A percentile compares a stretch with the other conserved stretches of the same genome.
phyloP scores from a whole-genome alignment of 35 echinoderm and acorn worm genomes.

The Hemicentrotus pulcherrimus region DNA sequence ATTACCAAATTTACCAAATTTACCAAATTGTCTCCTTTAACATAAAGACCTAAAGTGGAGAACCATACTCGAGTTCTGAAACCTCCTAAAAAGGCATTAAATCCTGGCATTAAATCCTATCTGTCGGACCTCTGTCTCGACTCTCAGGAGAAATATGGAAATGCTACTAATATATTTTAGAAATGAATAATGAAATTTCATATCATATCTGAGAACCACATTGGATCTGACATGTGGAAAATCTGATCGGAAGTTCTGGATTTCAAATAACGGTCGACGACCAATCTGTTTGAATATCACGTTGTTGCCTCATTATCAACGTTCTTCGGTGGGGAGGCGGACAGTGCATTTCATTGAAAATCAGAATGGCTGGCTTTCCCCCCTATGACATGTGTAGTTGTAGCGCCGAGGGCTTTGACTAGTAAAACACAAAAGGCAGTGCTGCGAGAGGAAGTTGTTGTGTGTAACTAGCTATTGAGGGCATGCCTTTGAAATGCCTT shows the following conservation, averaged over 20 bases:
- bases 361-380: neutral
- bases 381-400: neutral
- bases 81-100: too few relatives aligned
- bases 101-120: neutral
- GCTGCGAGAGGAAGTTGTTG: neutral
- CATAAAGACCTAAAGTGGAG: too few relatives aligned
- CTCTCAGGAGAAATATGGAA: neutral
- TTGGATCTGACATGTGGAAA: neutral
- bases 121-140: neutral
- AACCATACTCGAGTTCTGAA: too few relatives aligned
- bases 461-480: slow-evolving; percentile 10
- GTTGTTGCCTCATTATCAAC: neutral
- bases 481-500: neutral
- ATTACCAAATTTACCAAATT: too few relatives aligned
- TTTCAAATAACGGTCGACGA: neutral
- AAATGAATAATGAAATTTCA: neutral
- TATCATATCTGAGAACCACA: neutral
- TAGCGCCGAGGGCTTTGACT: neutral
- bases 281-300: neutral
- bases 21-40: too few relatives aligned
- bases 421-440: neutral
- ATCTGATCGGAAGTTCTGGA: slow-evolving; percentile 8
- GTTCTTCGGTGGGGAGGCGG: neutral
- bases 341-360: neutral
- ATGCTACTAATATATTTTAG: neutral